Evolutionary conservation across 2,797 vertebrate species (phyloP).

Genomic region (Nannoperca obscura): DNA sequence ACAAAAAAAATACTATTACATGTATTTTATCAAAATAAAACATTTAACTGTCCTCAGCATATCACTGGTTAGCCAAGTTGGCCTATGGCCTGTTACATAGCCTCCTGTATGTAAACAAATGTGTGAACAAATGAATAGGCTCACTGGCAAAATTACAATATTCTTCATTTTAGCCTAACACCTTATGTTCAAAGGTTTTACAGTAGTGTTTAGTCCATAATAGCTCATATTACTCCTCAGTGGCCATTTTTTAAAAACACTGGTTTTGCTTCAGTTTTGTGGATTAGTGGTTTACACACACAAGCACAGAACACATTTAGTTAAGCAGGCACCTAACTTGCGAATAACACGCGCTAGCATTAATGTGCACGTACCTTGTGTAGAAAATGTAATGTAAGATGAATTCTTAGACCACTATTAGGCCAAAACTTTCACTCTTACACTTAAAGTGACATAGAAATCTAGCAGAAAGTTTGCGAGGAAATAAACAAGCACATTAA

Average conservation of each 20-base stretch:
- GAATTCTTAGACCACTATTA: background rate
- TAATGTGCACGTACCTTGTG: background rate
- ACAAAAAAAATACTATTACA: constrained; percentile 41
- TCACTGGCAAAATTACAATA: background rate
- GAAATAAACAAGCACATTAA: background rate
- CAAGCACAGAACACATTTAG: constrained; percentile 12
- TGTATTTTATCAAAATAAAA: constrained; percentile 31
- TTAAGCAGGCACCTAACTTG: background rate
- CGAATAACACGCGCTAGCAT: constrained; percentile 2
- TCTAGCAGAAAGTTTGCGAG: background rate
- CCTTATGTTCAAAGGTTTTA: constrained; percentile 12
- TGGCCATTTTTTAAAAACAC: constrained; percentile 28
- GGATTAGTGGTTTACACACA: constrained; percentile 25
- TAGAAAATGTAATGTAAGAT: background rate
- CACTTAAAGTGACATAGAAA: background rate
- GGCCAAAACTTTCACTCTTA: background rate
- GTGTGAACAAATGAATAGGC: background rate
- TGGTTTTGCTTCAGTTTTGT: constrained; percentile 36
- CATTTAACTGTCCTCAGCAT: constrained; percentile 16
- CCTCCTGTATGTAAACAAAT: background rate
- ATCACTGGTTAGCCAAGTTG: constrained; percentile 9
- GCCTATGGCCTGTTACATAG: background rate
- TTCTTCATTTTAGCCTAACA: constrained; percentile 6
- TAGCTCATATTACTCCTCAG: constrained; percentile 21
- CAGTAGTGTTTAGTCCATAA: constrained; percentile 1